A percentile compares a stretch with the other conserved stretches of the same genome.
Conservation (phyloP, 2,888 invertebrate genomes). For the Cerastis leucographa region DNA sequence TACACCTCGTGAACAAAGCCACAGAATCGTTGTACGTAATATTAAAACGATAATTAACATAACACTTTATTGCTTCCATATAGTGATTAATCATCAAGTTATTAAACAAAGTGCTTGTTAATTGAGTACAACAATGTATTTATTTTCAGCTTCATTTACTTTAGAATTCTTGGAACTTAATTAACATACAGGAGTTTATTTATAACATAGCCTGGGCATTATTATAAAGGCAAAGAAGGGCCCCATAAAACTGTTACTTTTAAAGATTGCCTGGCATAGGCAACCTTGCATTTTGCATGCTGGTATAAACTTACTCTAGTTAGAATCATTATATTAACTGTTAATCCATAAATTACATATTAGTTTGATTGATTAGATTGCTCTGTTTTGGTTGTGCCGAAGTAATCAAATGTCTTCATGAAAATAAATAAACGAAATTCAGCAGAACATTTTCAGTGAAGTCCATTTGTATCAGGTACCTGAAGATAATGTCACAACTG, state of each 20-base stretch:
- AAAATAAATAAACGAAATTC: neutral
- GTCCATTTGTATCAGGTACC: neutral
- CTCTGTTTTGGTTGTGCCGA: neutral
- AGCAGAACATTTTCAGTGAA: neutral
- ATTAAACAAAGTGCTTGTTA: slow-evolving; percentile 42
- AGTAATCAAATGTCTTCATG: neutral
- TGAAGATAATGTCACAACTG: neutral
- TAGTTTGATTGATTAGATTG: neutral
- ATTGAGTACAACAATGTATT: slow-evolving; percentile 22
- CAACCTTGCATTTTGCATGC: neutral
- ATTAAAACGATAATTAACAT: slow-evolving; percentile 37
- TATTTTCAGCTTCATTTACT: slow-evolving; percentile 13
- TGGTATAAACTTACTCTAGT: neutral
- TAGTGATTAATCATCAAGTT: slow-evolving; percentile 35
- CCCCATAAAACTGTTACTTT: neutral
- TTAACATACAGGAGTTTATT: slow-evolving; percentile 7
- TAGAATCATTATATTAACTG: neutral
- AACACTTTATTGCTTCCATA: slow-evolving; percentile 24
- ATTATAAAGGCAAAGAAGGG: neutral
- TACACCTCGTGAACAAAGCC: slow-evolving; percentile 16
- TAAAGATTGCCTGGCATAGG: neutral
- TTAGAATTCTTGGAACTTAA: slow-evolving; percentile 1
- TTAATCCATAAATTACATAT: too few relatives aligned
- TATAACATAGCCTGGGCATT: neutral
- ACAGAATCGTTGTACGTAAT: slow-evolving; percentile 12